Evolutionary conservation across 2,888 invertebrate species (phyloP).

Genomic region (Acleris holmiana): DNA sequence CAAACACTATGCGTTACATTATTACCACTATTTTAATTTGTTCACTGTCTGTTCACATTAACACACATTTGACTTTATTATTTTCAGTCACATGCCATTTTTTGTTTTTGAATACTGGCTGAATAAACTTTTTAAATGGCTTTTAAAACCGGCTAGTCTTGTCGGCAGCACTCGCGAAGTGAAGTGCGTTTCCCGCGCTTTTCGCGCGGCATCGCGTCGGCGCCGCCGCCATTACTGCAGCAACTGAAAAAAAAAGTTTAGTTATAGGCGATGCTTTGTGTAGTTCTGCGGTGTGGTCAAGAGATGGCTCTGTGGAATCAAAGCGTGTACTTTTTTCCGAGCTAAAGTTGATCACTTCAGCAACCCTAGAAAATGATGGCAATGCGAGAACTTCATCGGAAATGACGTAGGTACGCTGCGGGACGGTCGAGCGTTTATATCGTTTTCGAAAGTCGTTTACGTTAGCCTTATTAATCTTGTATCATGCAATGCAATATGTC

Average conservation of each 20-base stretch:
- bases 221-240: slow-evolving; percentile 58
- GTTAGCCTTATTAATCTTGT: no score
- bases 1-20: slow-evolving; percentile 44
- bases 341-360: no score
- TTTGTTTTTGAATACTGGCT: slow-evolving; percentile 4
- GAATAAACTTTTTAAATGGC: slow-evolving; percentile 4
- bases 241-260: slow-evolving; percentile 52
- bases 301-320: no score
- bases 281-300: not conserved
- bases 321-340: no score
- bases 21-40: slow-evolving; percentile 25
- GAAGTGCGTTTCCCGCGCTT: slow-evolving; percentile 41
- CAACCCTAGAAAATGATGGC: no score
- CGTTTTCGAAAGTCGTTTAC: no score
- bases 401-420: no score
- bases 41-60: slow-evolving; percentile 18
- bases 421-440: no score
- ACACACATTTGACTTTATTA: not conserved
- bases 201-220: slow-evolving; percentile 43
- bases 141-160: slow-evolving; percentile 13
- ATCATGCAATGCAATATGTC: no score
- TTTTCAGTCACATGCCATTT: slow-evolving; percentile 14
- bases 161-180: slow-evolving; percentile 30
- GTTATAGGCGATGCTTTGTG: slow-evolving; percentile 38
- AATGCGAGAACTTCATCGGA: no score